Evolutionary conservation across 2,888 invertebrate genomes (phyloP), one percentile per base, ranked within the genome.

Genomic region (Epirrita christyi): DNA sequence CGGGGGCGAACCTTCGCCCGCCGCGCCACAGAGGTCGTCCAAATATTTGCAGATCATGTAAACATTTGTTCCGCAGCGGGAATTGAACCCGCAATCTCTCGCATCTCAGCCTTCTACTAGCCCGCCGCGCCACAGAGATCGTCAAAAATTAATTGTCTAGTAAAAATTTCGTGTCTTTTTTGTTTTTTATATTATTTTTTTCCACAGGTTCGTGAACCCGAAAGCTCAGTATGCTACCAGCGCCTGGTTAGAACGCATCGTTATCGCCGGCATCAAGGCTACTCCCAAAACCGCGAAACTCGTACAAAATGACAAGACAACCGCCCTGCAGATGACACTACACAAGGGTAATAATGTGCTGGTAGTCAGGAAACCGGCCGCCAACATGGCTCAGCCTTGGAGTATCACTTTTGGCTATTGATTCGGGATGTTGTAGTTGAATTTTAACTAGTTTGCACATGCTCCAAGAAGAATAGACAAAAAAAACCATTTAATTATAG

Each of bases 221-320:
- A 88, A 93, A 63, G 95, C 96, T 0, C 92, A 89, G 13, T 98
- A 94, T 80, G 92, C 94, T 4, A 97, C 97, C 0, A 93, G 94
- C 49, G 95, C 97, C 15, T 98, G 98, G 98, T 88, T 98, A 46
- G 98, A 99, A 83, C 94, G 96, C 57, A 94, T 99, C 2, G 94
- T 98, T 0, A 94, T 99, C 59, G 93, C 96, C 14, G 98, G 98
- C 34, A 92, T 96, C 66, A 94, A 94, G 8, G 86, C 92, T 7
- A 93, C 94, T 8, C 95, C 98, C 0, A 94, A 92, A 60, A 93
- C 93, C 6, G 96, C 97, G 0, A 93, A 93, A 41, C 79, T 94
- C 0, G 69, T 70, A 0, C 74, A 88, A 92, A 95, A 88, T 46
- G 93, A 93, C 45, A 93, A 93, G 40, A 91, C 89, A 56, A 86